Percentiles rank a stretch among this genome's conserved stretches.
Conservation (phyloP, 2,113 vertebrate genomes). For the Labeo catla region DNA sequence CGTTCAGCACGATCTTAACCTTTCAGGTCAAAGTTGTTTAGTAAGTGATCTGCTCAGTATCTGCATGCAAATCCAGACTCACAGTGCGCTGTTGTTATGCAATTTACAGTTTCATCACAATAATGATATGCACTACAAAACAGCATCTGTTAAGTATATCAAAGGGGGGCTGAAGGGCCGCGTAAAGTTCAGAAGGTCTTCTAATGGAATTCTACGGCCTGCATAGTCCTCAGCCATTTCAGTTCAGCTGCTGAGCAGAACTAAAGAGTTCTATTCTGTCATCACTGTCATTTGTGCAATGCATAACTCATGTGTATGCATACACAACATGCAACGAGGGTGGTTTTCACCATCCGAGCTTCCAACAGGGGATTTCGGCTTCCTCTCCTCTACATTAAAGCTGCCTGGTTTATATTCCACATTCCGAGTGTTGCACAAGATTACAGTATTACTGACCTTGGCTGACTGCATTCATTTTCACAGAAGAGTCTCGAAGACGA, state of each 20-base stretch:
- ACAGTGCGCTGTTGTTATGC: constrained; percentile 13
- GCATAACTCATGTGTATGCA: constrained; percentile 44
- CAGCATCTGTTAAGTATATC: background rate
- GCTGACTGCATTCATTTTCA: constrained; percentile 16
- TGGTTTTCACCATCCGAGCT: constrained; percentile 4
- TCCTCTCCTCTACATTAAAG: constrained; percentile 7
- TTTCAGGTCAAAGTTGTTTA: constrained; percentile 18
- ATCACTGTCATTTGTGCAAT: constrained; percentile 5
- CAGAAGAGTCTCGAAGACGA: constrained; percentile 18
- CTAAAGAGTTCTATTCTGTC: constrained; percentile 1
- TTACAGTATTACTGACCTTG: constrained; percentile 43
- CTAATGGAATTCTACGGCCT: background rate
- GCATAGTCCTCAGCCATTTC: background rate
- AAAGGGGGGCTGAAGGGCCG: background rate
- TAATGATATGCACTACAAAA: constrained; percentile 34
- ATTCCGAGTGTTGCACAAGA: constrained; percentile 32
- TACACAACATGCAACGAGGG: constrained; percentile 8
- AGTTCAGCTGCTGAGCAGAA: constrained; percentile 14
- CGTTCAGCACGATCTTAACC: constrained; percentile 13
- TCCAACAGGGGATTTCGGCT: constrained; percentile 17
- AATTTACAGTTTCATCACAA: constrained; percentile 18
- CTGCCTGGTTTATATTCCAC: constrained; percentile 29
- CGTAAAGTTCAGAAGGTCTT: background rate
- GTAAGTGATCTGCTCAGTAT: background rate
- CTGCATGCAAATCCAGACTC: constrained; percentile 29